A percentile compares a stretch with the other conserved stretches of the same genome.
These are phyloP conservation scores for Chamaetylas fuelleborni DNA, from an alignment of 2,113 vertebrate species.

Conservation along the genomic window DNA sequence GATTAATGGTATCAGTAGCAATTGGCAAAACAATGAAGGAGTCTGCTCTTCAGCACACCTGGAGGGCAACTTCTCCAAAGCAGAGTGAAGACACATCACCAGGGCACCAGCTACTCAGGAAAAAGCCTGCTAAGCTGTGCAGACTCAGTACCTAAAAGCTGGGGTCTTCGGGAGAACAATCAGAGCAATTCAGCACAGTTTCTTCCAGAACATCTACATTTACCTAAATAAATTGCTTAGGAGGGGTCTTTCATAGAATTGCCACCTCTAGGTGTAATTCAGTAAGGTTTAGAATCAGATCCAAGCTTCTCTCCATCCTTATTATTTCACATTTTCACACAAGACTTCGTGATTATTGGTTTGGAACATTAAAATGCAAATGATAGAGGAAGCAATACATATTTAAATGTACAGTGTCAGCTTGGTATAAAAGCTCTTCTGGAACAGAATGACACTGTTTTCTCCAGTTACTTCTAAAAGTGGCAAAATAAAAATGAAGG, in stretches of 20 bases:
- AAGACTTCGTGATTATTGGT: constrained; percentile 74
- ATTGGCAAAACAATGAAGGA: neutral
- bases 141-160: neutral
- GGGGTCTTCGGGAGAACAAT: neutral
- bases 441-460: constrained; percentile 36
- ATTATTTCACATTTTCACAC: constrained; percentile 71
- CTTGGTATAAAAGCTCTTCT: constrained; percentile 39
- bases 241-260: constrained; percentile 21
- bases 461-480: constrained; percentile 32
- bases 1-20: neutral
- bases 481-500: constrained; percentile 19
- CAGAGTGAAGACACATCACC: neutral
- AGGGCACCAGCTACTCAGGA: neutral
- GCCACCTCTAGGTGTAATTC: constrained; percentile 59
- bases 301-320: constrained; percentile 54
- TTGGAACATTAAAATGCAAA: constrained; percentile 79
- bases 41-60: neutral
- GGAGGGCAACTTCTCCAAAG: neutral
- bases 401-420: constrained; percentile 63
- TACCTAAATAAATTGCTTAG: constrained; percentile 33
- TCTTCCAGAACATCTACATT: neutral
- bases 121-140: neutral
- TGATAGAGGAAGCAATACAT: constrained; percentile 59
- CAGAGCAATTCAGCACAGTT: neutral
- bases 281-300: constrained; percentile 66